These are phyloP conservation scores for Drosophila watanabei DNA, from an alignment of 1,140 invertebrate genomes.

Conservation along the genomic window DNA sequence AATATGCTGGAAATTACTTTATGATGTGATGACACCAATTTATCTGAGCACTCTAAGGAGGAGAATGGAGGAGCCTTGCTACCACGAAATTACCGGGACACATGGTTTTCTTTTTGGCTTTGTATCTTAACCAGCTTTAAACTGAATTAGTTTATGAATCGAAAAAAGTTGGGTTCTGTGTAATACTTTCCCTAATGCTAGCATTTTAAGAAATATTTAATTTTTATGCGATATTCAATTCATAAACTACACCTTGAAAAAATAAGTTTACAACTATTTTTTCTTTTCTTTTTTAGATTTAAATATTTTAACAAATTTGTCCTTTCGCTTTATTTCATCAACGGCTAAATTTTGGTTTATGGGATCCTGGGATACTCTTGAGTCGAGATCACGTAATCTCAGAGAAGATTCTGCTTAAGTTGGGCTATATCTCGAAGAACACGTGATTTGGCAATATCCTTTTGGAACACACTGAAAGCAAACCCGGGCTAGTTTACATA, in stretches of 20 bases:
- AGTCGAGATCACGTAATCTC: constrained; percentile 15
- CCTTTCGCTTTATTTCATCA: background rate
- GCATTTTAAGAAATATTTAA: background rate
- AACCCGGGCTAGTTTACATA: constrained; percentile 45
- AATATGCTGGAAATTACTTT: constrained; percentile 85
- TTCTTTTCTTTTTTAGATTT: background rate
- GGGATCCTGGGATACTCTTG: background rate
- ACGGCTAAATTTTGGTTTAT: too few relatives aligned
- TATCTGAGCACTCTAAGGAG: constrained; percentile 53
- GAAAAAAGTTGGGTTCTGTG: background rate
- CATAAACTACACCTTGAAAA: too few relatives aligned
- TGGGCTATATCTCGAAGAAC: background rate
- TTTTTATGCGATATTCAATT: background rate
- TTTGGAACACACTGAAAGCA: constrained; percentile 1
- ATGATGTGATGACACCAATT: constrained; percentile 85
- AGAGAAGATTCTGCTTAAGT: constrained; percentile 5
- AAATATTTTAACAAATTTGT: background rate
- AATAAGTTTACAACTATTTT: too few relatives aligned
- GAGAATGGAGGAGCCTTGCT: background rate
- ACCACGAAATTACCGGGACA: constrained; percentile 31
- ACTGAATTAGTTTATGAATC: background rate
- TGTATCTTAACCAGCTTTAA: constrained; percentile 10
- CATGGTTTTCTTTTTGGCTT: constrained; percentile 17
- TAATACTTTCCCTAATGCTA: background rate
- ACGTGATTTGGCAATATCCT: background rate